Evolutionary conservation across 2,797 vertebrate species (phyloP).

Genomic region (Acanthornis magna): DNA sequence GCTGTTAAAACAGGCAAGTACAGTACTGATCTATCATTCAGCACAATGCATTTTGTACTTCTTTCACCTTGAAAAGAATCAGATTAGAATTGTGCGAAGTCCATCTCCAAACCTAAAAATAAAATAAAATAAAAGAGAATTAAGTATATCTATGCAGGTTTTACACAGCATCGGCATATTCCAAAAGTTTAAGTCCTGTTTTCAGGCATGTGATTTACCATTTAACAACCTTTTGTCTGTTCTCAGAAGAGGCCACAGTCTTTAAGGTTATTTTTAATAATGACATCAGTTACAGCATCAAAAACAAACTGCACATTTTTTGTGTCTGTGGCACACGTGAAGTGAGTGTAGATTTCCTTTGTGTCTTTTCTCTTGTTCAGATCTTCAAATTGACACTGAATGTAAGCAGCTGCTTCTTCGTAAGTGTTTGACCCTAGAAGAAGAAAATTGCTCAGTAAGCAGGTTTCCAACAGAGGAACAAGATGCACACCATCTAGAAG

Average conservation of each 20-base stretch:
- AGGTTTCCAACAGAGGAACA: not conserved
- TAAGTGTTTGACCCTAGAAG: slow-evolving; percentile 94
- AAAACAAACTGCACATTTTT: slow-evolving; percentile 99
- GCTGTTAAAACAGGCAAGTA: slow-evolving; percentile 90
- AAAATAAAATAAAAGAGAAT: slow-evolving; percentile 57
- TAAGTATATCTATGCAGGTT: slow-evolving; percentile 64
- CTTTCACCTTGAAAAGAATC: slow-evolving; percentile 71
- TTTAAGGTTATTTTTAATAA: slow-evolving; percentile 99
- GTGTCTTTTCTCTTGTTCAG: slow-evolving; percentile 99
- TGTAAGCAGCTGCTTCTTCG: slow-evolving; percentile 96
- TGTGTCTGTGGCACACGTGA: slow-evolving; percentile 98
- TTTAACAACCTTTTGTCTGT: slow-evolving; percentile 7
- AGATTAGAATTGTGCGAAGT: slow-evolving; percentile 66
- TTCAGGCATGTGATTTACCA: slow-evolving; percentile 61
- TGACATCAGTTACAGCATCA: slow-evolving; percentile 98
- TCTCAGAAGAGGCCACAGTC: slow-evolving; percentile 98
- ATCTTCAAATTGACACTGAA: slow-evolving; percentile 98
- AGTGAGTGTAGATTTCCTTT: slow-evolving; percentile 99
- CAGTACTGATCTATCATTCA: slow-evolving; percentile 83
- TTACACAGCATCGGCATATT: slow-evolving; percentile 58
- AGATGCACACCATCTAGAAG: not conserved
- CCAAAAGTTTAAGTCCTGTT: slow-evolving; percentile 27
- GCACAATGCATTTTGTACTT: slow-evolving; percentile 65
- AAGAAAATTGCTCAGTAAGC: not conserved
- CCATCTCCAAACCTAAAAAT: slow-evolving; percentile 68